These are phyloP conservation scores for Corythaeola cristata DNA, from an alignment of 2,113 vertebrate genomes.

Conservation along the genomic window DNA sequence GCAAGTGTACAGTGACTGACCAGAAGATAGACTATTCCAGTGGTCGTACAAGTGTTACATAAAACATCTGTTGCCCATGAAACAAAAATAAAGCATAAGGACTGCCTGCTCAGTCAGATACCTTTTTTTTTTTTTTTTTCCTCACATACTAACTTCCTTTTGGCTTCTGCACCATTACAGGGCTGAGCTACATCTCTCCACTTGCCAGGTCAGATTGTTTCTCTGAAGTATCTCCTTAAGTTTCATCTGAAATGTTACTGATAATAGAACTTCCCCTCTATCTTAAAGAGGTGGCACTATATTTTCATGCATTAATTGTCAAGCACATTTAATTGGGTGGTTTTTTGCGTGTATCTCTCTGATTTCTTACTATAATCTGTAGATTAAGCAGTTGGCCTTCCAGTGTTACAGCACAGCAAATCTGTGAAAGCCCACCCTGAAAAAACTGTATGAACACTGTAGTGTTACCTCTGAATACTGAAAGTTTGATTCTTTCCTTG, in stretches of 20 bases:
- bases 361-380: not conserved
- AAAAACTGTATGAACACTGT: not conserved
- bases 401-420: not conserved
- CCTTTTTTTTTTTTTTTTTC: not conserved
- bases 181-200: not conserved
- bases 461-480: not conserved
- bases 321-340: not conserved
- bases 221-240: not conserved
- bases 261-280: not conserved
- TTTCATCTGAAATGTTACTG: not conserved
- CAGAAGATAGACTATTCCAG: not conserved
- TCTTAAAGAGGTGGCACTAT: not conserved
- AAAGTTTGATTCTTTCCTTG: not conserved
- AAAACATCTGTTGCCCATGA: not conserved
- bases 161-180: not conserved
- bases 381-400: not conserved
- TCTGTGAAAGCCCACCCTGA: not conserved
- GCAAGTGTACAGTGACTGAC: not conserved
- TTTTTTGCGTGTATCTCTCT: not conserved
- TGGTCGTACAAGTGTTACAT: not conserved
- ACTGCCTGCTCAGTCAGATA: not conserved
- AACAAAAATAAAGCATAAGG: not conserved
- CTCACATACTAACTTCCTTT: not conserved
- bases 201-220: not conserved
- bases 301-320: not conserved